Conservation (phyloP, 2,888 invertebrate genomes). For the Andrena chrysosceles region DNA sequence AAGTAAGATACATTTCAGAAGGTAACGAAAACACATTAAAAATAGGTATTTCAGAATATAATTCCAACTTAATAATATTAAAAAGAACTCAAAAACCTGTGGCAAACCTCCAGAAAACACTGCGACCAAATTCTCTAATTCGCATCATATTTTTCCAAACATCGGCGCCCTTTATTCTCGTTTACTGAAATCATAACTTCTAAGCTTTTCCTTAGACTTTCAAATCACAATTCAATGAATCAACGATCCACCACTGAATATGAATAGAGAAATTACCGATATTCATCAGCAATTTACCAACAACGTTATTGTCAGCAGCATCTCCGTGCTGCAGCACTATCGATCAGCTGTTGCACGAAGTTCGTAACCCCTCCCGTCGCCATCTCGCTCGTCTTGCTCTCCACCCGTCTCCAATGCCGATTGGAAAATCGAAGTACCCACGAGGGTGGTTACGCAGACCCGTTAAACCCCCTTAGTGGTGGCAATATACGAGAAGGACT, state of each 20-base stretch:
- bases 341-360: slow-evolving; percentile 35
- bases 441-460: slow-evolving; percentile 54
- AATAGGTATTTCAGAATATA: too few relatives aligned
- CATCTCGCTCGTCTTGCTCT: slow-evolving; percentile 16
- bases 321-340: slow-evolving; percentile 14
- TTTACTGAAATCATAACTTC: too few relatives aligned
- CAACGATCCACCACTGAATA: too few relatives aligned
- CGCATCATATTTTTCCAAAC: too few relatives aligned
- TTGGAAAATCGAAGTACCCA: slow-evolving; percentile 63
- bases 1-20: too few relatives aligned
- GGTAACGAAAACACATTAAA: too few relatives aligned
- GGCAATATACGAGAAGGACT: slow-evolving; percentile 70
- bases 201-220: too few relatives aligned
- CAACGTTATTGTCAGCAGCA: background rate
- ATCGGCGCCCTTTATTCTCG: too few relatives aligned
- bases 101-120: too few relatives aligned
- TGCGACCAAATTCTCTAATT: too few relatives aligned
- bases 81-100: too few relatives aligned
- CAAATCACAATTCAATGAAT: background rate
- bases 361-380: slow-evolving; percentile 5
- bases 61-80: too few relatives aligned
- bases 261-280: background rate
- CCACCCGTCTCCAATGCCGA: slow-evolving; percentile 34
- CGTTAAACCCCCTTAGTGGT: slow-evolving; percentile 62
- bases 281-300: background rate